phyloP scores from a whole-genome alignment of 2,797 vertebrate species.

The Eutrigla gurnardus region DNA sequence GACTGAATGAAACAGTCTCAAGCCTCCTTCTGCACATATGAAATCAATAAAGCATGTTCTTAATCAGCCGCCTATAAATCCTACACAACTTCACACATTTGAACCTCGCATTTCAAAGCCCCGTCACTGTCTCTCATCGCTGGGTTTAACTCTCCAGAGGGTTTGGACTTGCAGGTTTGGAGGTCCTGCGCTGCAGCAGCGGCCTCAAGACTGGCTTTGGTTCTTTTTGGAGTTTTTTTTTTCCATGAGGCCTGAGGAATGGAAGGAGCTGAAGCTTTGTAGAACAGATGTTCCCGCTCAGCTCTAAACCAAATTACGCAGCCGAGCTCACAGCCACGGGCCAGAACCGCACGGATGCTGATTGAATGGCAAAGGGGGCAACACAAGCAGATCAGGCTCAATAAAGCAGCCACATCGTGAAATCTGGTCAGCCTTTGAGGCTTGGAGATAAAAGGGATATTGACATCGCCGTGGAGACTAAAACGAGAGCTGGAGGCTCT shows the following conservation, averaged over 20 bases:
- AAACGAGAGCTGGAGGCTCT: constrained; percentile 67
- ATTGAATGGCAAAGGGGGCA: constrained; percentile 71
- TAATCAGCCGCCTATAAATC: constrained; percentile 28
- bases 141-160: constrained; percentile 21
- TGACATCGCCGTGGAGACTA: constrained; percentile 78
- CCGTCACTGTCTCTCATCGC: constrained; percentile 9
- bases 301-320: constrained; percentile 80
- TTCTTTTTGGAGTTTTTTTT: constrained; percentile 55
- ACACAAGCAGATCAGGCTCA: constrained; percentile 75
- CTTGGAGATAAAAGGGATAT: constrained; percentile 70
- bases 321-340: constrained; percentile 58
- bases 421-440: constrained; percentile 78
- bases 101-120: constrained; percentile 40
- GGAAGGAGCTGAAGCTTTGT: constrained; percentile 72
- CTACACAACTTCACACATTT: constrained; percentile 25
- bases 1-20: constrained; percentile 32
- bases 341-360: constrained; percentile 73
- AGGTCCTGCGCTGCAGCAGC: constrained; percentile 31
- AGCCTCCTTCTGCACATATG: constrained; percentile 34
- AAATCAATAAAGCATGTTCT: constrained; percentile 47
- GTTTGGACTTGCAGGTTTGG: constrained; percentile 37
- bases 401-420: constrained; percentile 76
- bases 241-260: constrained; percentile 60
- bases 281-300: constrained; percentile 83
- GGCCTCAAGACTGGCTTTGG: constrained; percentile 18